A percentile compares a stretch with the other conserved stretches of the same genome.
Conservation (phyloP, 2,797 vertebrate species). For the Danio kyathit region DNA sequence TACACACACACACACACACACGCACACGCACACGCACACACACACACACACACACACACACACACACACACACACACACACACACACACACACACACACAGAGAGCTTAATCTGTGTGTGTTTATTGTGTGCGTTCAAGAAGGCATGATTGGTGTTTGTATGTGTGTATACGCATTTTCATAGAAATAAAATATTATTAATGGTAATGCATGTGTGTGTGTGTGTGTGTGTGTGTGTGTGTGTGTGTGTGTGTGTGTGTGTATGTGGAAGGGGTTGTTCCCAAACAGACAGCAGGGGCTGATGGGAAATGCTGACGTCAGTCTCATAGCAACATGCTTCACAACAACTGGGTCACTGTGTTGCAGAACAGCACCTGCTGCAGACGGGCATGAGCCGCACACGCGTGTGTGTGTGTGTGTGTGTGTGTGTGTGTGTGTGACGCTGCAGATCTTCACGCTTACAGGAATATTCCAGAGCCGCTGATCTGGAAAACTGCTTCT, state of each 20-base stretch:
- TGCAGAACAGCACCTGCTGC: conserved; percentile 5
- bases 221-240: conserved; percentile 9
- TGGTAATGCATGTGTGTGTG: not conserved
- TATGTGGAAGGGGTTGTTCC: not conserved
- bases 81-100: conserved; percentile 14
- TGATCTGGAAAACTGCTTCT: too few species aligned
- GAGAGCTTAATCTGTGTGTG: conserved; percentile 16
- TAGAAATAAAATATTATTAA: not conserved
- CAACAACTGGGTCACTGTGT: conserved; percentile 49
- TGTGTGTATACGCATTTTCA: not conserved
- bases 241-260: not conserved
- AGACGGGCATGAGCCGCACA: not conserved
- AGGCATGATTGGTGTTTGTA: not conserved
- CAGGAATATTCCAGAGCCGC: too few species aligned
- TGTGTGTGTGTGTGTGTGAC: too few species aligned
- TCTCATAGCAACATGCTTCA: conserved; percentile 50
- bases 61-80: too few species aligned
- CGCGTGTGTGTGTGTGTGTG: too few species aligned
- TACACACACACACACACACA: conserved; percentile 34
- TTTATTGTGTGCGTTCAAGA: not conserved
- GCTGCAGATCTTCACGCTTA: too few species aligned
- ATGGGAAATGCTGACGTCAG: conserved; percentile 40
- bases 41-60: conserved; percentile 46
- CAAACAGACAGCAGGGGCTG: conserved; percentile 33
- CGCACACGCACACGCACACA: conserved; percentile 12